Evolutionary conservation across 37 sponge, comb jelly and placozoan genomes (phyloP), one percentile per base, ranked within the genome.

Genomic region (Haliclona indistincta): DNA sequence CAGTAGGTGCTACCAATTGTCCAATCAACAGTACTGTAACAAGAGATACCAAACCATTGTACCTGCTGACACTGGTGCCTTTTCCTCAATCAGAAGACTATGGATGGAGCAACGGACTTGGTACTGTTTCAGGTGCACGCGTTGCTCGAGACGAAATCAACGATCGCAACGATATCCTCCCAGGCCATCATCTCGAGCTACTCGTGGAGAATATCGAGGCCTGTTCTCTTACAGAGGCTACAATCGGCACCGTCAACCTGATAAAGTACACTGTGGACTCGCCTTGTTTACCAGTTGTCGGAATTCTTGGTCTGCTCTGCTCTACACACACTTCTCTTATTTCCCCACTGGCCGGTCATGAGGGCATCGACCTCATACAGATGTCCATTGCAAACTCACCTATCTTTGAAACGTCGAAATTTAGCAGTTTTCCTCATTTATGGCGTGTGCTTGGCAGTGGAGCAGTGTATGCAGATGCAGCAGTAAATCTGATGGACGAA

Each of bases 321-420:
- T 58, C 60, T n/a, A 58, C 60, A 7, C 11, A 26, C n/a, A 20
- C 60, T 25, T 6, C 7, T 8, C 26, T 7, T 58, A 25, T 58
- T 7, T 8, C 60, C 7, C 60, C 60, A n/a, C 6, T 58, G 6
- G 60, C 60, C n/a, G 60, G 60, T 58, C 11, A 26, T 8, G 60
- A 8, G 7, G 60, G 60, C n/a, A 15, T 47, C 15, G 51, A n/a
- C n/a, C 60, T 58, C 60, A 58, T 58, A 25, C 60, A 58, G n/a
- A 6, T 58, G 25, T 58, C 60, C 28, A 26, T 26, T n/a, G 22
- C 60, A 6, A 58, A 58, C 25, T 58, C 60, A 7, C 60, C 60
- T n/a, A n/a, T n/a, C 6, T 58, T 58, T n/a, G n/a, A n/a, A n/a
- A n/a, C 22, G 25, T n/a, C 6, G 60, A 20, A 58, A n/a, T 11